phyloP scores from a whole-genome alignment of 2,888 invertebrate genomes.

The Apocheima hispidaria region DNA sequence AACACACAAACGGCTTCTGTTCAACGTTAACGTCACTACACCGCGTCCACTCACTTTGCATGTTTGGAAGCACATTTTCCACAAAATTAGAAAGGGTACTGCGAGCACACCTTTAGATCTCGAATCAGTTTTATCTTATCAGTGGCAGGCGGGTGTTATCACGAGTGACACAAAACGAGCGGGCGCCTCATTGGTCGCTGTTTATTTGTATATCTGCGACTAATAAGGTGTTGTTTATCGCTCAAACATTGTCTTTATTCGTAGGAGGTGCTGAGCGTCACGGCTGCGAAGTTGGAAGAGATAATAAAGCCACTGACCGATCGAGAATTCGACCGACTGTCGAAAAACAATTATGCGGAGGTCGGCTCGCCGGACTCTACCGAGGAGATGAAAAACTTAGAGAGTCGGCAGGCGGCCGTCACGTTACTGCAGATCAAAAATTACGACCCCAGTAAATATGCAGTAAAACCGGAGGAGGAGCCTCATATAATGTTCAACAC shows the following conservation, averaged over 20 bases:
- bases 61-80: constrained; percentile 73
- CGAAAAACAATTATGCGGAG: constrained; percentile 75
- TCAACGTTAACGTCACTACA: constrained; percentile 47
- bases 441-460: constrained; percentile 81
- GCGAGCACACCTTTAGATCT: constrained; percentile 69
- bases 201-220: constrained; percentile 72
- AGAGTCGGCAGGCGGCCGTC: constrained; percentile 83
- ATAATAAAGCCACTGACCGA: constrained; percentile 82
- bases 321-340: constrained; percentile 65
- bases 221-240: constrained; percentile 62
- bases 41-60: constrained; percentile 69
- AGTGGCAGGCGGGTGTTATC: constrained; percentile 71
- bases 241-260: constrained; percentile 70
- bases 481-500: constrained; percentile 87
- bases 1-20: constrained; percentile 51
- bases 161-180: constrained; percentile 69
- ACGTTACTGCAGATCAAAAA: constrained; percentile 83
- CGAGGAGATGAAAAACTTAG: constrained; percentile 83
- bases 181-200: constrained; percentile 74
- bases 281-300: constrained; percentile 86
- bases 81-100: constrained; percentile 70
- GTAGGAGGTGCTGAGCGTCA: constrained; percentile 87
- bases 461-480: constrained; percentile 75
- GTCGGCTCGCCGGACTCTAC: constrained; percentile 82
- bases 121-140: constrained; percentile 78